Conservation (phyloP, 2,888 invertebrate species). For the Cinara cedri region DNA sequence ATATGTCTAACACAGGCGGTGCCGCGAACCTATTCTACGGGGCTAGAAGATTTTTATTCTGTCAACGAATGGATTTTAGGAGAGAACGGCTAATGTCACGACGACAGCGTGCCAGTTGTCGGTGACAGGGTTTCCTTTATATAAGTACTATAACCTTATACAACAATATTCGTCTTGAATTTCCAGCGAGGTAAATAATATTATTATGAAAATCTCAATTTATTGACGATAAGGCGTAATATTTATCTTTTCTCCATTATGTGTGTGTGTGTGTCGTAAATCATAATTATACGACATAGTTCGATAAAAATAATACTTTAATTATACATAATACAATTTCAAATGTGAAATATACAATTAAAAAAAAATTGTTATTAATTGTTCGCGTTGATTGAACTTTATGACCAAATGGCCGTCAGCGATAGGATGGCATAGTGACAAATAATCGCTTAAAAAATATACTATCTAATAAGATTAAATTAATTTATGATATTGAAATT, state of each 20-base stretch:
- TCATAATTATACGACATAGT: no score
- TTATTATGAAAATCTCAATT: slow-evolving; percentile 11
- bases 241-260: neutral
- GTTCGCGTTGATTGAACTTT: no score
- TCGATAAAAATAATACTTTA: no score
- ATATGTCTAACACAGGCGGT: slow-evolving; percentile 23
- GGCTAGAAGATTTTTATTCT: neutral
- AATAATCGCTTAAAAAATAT: no score
- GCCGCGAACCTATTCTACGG: neutral
- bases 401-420: no score
- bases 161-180: slow-evolving; percentile 15
- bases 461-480: no score
- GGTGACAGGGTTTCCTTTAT: neutral
- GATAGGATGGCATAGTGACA: no score
- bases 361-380: no score
- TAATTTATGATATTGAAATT: no score
- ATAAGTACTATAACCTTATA: neutral
- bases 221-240: neutral
- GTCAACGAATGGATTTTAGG: slow-evolving; percentile 25
- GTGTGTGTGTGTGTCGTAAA: neutral
- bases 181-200: neutral
- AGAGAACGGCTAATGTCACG: neutral
- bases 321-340: no score
- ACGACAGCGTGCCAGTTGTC: slow-evolving; percentile 3
- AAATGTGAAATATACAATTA: no score